Evolutionary conservation across 2,888 invertebrate species (phyloP).

Genomic region (Rhagonycha fulva): DNA sequence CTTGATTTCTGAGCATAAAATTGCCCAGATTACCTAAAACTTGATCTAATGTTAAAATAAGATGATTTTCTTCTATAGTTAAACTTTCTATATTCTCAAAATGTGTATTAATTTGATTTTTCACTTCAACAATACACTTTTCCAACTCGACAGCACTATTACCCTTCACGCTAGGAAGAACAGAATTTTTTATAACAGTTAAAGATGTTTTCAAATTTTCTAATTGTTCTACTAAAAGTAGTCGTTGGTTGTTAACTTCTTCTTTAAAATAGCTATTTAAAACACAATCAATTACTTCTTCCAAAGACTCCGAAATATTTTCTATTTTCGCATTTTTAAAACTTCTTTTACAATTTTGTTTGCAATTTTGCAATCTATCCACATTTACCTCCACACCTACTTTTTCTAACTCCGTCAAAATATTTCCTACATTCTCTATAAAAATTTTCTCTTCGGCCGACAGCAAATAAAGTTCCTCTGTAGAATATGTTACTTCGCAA

Average conservation of each 20-base stretch:
- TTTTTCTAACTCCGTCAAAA: slow-evolving; percentile 1
- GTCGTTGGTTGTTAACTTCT: neutral
- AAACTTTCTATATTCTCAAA: slow-evolving; percentile 23
- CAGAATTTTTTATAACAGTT: slow-evolving; percentile 38
- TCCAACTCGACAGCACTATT: slow-evolving; percentile 36
- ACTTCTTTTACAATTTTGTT: slow-evolving; percentile 14
- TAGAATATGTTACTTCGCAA: neutral
- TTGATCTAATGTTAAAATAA: slow-evolving; percentile 42
- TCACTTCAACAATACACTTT: slow-evolving; percentile 29
- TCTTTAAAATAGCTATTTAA: neutral
- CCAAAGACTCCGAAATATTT: neutral
- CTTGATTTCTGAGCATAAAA: slow-evolving; percentile 36
- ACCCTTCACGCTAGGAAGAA: slow-evolving; percentile 43
- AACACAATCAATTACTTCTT: neutral
- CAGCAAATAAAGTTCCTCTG: neutral
- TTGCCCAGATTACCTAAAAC: slow-evolving; percentile 32
- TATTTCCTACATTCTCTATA: slow-evolving; percentile 3
- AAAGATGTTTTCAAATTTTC: slow-evolving; percentile 39
- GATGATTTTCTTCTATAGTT: slow-evolving; percentile 43
- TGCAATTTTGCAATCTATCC: slow-evolving; percentile 12
- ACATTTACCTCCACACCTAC: neutral
- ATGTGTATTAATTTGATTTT: neutral
- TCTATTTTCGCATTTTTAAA: slow-evolving; percentile 1
- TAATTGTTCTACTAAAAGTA: slow-evolving; percentile 6
- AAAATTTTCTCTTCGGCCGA: neutral